phyloP scores from a whole-genome alignment of 2,888 invertebrate species.

The Resseliella maxima region DNA sequence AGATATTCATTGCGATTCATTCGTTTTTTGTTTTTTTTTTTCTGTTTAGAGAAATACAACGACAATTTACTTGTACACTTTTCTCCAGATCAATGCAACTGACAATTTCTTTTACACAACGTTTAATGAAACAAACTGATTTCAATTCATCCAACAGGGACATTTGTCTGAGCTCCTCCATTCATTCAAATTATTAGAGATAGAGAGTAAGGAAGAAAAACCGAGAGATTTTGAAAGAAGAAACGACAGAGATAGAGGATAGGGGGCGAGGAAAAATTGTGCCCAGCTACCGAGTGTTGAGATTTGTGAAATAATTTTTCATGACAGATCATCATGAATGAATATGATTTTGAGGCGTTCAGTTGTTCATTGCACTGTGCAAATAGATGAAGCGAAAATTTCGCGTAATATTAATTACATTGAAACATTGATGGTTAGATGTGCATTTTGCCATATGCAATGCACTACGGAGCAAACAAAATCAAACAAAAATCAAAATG shows the following conservation, averaged over 20 bases:
- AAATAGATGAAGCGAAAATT: slow-evolving; percentile 24
- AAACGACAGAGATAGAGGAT: neutral
- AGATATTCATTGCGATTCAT: neutral
- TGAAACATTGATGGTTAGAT: slow-evolving; percentile 8
- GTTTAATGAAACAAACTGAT: too few species aligned
- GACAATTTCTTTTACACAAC: too few species aligned
- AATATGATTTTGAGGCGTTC: slow-evolving; percentile 16
- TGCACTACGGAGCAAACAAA: neutral
- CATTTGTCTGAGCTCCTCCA: neutral
- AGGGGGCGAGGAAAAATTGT: neutral
- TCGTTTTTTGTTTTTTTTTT: neutral
- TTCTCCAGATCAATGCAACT: neutral
- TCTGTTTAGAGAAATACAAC: neutral
- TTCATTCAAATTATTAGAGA: neutral
- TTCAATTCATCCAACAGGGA: too few species aligned
- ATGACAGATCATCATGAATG: slow-evolving; percentile 17
- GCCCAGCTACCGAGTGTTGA: neutral
- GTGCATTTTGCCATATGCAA: neutral
- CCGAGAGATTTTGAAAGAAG: neutral
- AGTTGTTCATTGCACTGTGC: neutral
- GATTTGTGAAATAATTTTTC: neutral
- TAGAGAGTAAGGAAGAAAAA: too few species aligned
- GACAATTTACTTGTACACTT: too few species aligned
- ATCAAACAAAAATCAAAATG: neutral
- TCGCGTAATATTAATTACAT: slow-evolving; percentile 44